Base-by-base conservation (phyloP, 2,113 vertebrate genomes). In the Colistium nudipinnis region DNA sequence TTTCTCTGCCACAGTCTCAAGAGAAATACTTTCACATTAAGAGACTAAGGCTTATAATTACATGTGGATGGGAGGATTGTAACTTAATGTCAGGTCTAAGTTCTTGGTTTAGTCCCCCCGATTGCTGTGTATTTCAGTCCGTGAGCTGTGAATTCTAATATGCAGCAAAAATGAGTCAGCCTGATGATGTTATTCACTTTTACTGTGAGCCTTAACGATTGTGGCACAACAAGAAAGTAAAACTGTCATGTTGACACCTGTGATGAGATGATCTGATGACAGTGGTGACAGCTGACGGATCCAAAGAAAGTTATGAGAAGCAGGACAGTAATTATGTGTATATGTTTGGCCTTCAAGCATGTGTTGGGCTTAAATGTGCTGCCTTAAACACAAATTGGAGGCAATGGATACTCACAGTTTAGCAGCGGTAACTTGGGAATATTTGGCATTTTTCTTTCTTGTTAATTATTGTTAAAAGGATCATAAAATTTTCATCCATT, bases 81-180 rank as follows among this genome's bases (percentile, higher is more conserved):
- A 54, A 57, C 52, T 73, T 51, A 57, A 81, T 84, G 72, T 82
- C 65, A 71, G 57, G 62, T 83, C 87, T 84, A 78, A 84, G 81
- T 81, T 76, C 75, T 75, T 89, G 54, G 72, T 86, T 87, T 84
- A 62, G 70, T 83, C 72, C 83, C 85, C 75, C 74, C 78, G 63
- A 78, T 72, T 69, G 68, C 70, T 67, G 45, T 62, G 57, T 51
- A 62, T 72, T 71, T 76, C 69, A 19, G 51, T 55, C 54, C 57
- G 30, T 54, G 73, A 70, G 64, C 57, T 52, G 53, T 76, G 70
- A 63, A 30, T 47, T 70, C 63, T 69, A 55, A 52, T 38, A 20
- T 47, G 28, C 6, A 8, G 52, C 35, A 61, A 17, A 73, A 62
- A 57, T 6, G 60, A 76, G 7, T 38, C 31, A 27, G n/a, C n/a